Conservation (phyloP, 2,888 invertebrate genomes). For the Campoletis raptor region DNA sequence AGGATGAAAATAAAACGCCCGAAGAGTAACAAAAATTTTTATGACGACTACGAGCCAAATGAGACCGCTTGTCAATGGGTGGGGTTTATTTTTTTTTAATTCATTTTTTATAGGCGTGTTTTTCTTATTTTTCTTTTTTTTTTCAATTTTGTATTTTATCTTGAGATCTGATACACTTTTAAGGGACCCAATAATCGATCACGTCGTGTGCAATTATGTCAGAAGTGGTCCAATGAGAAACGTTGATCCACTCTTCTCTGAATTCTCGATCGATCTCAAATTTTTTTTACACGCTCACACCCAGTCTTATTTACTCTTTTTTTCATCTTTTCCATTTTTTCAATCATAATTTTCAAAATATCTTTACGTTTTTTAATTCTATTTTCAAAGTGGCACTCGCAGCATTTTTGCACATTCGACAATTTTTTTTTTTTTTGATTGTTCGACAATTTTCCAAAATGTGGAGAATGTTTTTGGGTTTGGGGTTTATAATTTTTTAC, state of each 20-base stretch:
- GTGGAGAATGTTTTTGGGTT: too few species aligned
- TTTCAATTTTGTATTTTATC: neutral
- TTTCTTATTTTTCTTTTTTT: neutral
- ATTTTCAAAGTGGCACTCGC: too few species aligned
- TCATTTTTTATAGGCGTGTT: neutral
- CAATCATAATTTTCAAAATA: neutral
- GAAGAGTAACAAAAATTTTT: constrained; percentile 27
- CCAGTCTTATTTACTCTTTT: neutral
- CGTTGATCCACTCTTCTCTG: constrained; percentile 13
- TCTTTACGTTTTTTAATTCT: neutral
- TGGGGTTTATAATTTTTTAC: too few species aligned
- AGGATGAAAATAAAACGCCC: neutral
- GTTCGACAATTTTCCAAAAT: too few species aligned
- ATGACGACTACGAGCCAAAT: constrained; percentile 43
- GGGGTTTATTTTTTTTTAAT: constrained; percentile 6
- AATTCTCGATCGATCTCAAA: constrained; percentile 24
- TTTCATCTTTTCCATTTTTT: neutral
- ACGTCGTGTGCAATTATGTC: constrained; percentile 51
- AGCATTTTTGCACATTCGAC: too few species aligned
- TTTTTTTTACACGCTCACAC: constrained; percentile 1
- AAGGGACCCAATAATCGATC: constrained; percentile 54
- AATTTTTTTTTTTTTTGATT: too few species aligned
- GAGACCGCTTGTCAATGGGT: constrained; percentile 31
- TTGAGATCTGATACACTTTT: constrained; percentile 20
- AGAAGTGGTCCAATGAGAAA: constrained; percentile 40